A percentile compares a stretch with the other conserved stretches of the same genome.
These are phyloP conservation scores for Mus spretus DNA, from an alignment of 2,797 vertebrate genomes.

Conservation along the genomic window DNA sequence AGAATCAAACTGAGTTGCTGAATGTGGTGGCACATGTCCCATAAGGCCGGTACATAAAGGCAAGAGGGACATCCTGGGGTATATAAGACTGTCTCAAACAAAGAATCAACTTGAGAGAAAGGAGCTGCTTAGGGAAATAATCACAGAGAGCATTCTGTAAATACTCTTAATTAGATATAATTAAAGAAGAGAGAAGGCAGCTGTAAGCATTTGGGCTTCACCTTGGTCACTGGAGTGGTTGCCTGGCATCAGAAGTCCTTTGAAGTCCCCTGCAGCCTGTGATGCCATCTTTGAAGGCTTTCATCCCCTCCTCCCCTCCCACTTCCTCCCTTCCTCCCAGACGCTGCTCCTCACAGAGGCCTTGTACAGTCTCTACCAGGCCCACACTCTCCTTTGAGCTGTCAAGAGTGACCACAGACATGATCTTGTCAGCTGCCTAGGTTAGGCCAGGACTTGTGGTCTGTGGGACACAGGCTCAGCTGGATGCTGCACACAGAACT, in stretches of 20 bases:
- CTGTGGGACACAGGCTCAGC: neutral
- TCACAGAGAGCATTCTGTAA: neutral
- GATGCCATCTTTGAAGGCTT: neutral
- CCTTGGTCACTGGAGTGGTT: neutral
- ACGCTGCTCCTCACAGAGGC: neutral
- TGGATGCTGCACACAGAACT: neutral
- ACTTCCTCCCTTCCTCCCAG: too few species aligned
- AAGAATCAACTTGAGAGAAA: neutral
- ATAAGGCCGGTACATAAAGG: neutral
- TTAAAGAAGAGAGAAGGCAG: neutral
- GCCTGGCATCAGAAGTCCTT: neutral
- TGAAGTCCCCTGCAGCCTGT: neutral
- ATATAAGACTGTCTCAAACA: neutral
- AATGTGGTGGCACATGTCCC: neutral
- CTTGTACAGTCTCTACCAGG: neutral
- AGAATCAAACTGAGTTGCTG: neutral
- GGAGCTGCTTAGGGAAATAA: neutral
- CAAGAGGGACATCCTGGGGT: neutral
- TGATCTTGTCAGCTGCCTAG: neutral
- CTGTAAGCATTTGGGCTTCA: neutral
- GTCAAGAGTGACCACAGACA: neutral
- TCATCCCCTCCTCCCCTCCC: too few species aligned
- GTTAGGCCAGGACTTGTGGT: neutral
- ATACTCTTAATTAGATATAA: neutral
- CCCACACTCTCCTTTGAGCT: neutral